These are phyloP conservation scores for Leucoma salicis DNA, from an alignment of 2,888 invertebrate genomes.

Conservation along the genomic window DNA sequence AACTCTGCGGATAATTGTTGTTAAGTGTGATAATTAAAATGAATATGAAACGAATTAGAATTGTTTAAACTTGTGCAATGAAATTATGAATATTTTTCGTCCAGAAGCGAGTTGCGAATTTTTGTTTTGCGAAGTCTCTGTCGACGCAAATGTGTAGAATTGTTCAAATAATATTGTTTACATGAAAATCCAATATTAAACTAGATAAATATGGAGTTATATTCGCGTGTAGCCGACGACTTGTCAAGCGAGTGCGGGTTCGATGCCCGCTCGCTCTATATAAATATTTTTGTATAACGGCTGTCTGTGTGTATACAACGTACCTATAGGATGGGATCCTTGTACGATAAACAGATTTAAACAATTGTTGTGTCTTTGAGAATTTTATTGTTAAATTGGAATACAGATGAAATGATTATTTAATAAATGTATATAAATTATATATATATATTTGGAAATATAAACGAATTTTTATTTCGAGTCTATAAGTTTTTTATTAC, in stretches of 20 bases:
- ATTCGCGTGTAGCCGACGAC: slow-evolving; percentile 30
- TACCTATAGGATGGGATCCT: slow-evolving; percentile 64
- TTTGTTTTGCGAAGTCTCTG: no score
- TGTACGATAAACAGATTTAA: slow-evolving; percentile 70
- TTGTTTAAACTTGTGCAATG: slow-evolving; percentile 23
- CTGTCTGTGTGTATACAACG: slow-evolving; percentile 43
- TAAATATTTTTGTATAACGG: slow-evolving; percentile 57
- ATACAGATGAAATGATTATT: slow-evolving; percentile 81
- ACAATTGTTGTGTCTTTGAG: slow-evolving; percentile 81
- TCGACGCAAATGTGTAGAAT: neutral
- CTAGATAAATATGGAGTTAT: slow-evolving; percentile 17
- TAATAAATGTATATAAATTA: slow-evolving; percentile 78
- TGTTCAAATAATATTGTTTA: slow-evolving; percentile 32
- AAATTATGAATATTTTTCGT: slow-evolving; percentile 30
- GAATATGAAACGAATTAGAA: slow-evolving; percentile 34
- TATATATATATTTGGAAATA: slow-evolving; percentile 79
- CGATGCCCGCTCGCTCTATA: slow-evolving; percentile 7
- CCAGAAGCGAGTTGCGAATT: no score
- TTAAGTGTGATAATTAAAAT: slow-evolving; percentile 36
- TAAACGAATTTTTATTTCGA: slow-evolving; percentile 48
- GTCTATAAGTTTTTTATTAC: slow-evolving; percentile 4
- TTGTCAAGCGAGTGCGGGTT: slow-evolving; percentile 19
- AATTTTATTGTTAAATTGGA: slow-evolving; percentile 83
- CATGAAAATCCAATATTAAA: slow-evolving; percentile 28
- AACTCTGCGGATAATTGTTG: slow-evolving; percentile 18